phyloP scores from a whole-genome alignment of 2,797 vertebrate species.

The Orientallactaga sibirica region DNA sequence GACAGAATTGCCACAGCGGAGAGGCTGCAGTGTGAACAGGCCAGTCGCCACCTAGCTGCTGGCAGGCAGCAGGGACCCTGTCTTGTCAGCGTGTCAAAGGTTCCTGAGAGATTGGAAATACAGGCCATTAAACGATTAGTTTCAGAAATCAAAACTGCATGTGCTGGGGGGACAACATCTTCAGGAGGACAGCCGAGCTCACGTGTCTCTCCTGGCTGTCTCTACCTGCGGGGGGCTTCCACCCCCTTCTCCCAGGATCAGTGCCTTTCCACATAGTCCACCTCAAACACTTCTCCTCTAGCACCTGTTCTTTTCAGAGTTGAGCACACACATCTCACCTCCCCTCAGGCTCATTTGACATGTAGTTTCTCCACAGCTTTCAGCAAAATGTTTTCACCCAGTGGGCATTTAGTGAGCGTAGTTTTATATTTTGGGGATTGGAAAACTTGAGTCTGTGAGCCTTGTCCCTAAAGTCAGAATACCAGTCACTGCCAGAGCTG shows the following conservation, averaged over 20 bases:
- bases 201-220: neutral
- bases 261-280: neutral
- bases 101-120: neutral
- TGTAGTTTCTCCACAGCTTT: neutral
- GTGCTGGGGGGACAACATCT: neutral
- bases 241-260: neutral
- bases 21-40: rapidly evolving
- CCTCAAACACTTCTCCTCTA: neutral
- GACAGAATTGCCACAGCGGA: neutral
- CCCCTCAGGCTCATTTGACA: neutral
- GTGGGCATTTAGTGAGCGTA: neutral
- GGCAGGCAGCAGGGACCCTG: neutral
- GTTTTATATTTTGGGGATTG: neutral
- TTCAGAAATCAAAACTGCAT: neutral
- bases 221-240: neutral
- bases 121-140: neutral
- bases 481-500: neutral
- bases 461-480: neutral
- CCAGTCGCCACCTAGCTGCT: neutral
- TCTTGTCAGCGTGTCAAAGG: neutral
- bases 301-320: neutral
- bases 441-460: slow-evolving; percentile 1
- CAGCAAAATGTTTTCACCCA: neutral
- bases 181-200: neutral
- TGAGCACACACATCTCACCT: neutral